Conservation (phyloP, 2,797 vertebrate species). For the Rhinella marina region DNA sequence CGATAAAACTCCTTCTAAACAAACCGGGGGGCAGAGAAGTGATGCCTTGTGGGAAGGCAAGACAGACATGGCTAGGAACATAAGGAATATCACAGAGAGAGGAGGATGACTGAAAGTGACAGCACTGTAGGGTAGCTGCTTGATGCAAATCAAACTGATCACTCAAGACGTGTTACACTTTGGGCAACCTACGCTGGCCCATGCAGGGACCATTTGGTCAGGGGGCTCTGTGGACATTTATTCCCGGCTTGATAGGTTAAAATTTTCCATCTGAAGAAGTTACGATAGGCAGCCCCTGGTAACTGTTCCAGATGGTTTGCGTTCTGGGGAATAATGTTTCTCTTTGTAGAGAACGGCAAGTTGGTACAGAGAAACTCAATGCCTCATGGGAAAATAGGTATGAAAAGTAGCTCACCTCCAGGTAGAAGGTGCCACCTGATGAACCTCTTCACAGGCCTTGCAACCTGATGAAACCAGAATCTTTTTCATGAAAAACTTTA, state of each 20-base stretch:
- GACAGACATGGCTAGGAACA: neutral
- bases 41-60: neutral
- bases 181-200: too few species aligned
- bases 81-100: neutral
- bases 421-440: too few species aligned
- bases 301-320: too few species aligned
- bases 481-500: too few species aligned
- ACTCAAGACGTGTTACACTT: neutral
- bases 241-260: neutral
- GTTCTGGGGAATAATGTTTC: too few species aligned
- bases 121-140: neutral
- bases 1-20: neutral
- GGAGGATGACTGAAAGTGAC: neutral
- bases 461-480: too few species aligned
- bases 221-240: neutral
- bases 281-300: neutral
- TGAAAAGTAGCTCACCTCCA: too few species aligned
- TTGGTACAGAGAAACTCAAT: too few species aligned
- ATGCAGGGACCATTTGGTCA: too few species aligned
- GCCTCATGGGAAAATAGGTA: too few species aligned
- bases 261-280: neutral
- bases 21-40: neutral
- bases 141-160: neutral
- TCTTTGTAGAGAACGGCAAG: too few species aligned
- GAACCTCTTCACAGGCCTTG: too few species aligned